phyloP scores from a whole-genome alignment of 2,113 vertebrate species.

The Neomonachus schauinslandi region DNA sequence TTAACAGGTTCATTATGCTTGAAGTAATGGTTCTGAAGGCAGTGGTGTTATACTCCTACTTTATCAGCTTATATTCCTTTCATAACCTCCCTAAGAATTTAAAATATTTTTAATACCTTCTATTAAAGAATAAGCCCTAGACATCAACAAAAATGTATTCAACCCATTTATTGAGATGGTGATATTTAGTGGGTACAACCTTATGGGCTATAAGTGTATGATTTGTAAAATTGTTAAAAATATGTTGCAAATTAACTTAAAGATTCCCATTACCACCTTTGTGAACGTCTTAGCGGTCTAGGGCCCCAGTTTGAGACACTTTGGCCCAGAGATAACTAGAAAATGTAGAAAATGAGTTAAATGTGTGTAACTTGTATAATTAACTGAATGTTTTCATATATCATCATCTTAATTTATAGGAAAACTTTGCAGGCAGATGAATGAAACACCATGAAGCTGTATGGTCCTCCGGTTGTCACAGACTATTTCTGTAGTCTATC shows the following conservation, averaged over 20 bases:
- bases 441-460: neutral
- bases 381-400: neutral
- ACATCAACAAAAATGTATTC: neutral
- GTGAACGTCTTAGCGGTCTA: neutral
- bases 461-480: neutral
- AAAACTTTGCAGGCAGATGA: neutral
- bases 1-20: neutral
- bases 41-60: neutral
- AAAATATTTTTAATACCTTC: neutral
- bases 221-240: conserved; percentile 5
- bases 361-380: neutral
- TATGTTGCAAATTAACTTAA: conserved; percentile 15
- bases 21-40: neutral
- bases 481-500: neutral
- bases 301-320: neutral
- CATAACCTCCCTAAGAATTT: neutral
- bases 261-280: neutral
- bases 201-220: neutral
- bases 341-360: neutral
- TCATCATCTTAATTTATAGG: neutral
- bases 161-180: neutral
- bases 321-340: neutral
- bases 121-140: neutral
- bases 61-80: neutral
- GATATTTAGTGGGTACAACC: neutral